A percentile compares a stretch with the other conserved stretches of the same genome.
Conservation (phyloP, 92 coral and sea anemone species). For the Umimayanthus kanabou region DNA sequence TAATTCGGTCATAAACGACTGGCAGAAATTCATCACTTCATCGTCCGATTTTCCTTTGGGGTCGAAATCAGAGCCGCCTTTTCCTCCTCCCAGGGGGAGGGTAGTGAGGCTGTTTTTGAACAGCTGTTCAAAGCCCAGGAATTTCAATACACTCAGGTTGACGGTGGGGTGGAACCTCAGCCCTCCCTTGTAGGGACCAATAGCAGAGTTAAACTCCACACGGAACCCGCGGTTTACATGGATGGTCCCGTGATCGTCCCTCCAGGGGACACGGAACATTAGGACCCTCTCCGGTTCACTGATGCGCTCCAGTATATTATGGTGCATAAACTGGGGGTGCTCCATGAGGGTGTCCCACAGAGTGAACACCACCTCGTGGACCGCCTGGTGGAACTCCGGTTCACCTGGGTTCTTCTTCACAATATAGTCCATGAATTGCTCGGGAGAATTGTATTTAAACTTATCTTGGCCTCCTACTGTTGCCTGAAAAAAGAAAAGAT, state of each 20-base stretch:
- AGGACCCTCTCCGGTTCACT: conserved; percentile 88
- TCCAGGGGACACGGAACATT: conserved; percentile 90
- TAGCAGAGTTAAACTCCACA: conserved; percentile 85
- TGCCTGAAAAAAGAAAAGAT: conserved; percentile 1
- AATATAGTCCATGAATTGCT: conserved; percentile 65
- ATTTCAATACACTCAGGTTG: conserved; percentile 81
- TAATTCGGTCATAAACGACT: conserved; percentile 87
- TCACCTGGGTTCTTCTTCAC: conserved; percentile 72
- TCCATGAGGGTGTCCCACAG: conserved; percentile 71
- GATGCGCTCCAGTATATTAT: conserved; percentile 81
- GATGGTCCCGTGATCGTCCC: conserved; percentile 70
- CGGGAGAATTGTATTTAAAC: conserved; percentile 58
- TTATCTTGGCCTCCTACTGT: conserved; percentile 18
- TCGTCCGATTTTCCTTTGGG: conserved; percentile 85
- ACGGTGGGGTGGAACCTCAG: conserved; percentile 84
- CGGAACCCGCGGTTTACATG: conserved; percentile 86
- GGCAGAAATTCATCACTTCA: conserved; percentile 93
- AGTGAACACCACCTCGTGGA: conserved; percentile 72
- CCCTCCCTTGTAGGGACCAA: conserved; percentile 91
- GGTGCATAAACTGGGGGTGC: conserved; percentile 58
- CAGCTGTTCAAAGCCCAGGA: conserved; percentile 88
- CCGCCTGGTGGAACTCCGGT: conserved; percentile 87
- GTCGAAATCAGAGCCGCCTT: conserved; percentile 90
- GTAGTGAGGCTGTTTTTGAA: conserved; percentile 89
- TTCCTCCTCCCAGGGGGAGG: conserved; percentile 89